These are phyloP conservation scores for Aldrovandia affinis DNA, from an alignment of 2,797 vertebrate genomes.

Conservation along the genomic window DNA sequence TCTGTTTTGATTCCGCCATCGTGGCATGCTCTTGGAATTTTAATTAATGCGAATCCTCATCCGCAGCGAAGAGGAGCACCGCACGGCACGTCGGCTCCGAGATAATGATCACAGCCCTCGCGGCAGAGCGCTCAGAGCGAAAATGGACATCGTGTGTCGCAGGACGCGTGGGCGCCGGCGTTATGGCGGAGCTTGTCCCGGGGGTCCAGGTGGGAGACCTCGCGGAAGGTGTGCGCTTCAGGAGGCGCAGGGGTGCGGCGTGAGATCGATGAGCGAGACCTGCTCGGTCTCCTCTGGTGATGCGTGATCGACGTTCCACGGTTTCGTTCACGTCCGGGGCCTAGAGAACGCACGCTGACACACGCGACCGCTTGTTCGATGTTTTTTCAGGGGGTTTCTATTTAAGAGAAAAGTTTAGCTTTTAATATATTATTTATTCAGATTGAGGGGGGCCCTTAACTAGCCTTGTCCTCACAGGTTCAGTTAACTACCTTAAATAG, in stretches of 20 bases:
- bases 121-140: constrained; percentile 36
- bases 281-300: neutral
- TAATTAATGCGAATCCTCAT: constrained; percentile 45
- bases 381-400: no score
- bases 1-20: constrained; percentile 40
- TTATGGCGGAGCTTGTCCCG: no score
- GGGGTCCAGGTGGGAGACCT: no score
- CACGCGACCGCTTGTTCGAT: no score
- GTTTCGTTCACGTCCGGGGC: no score
- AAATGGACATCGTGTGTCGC: constrained; percentile 30
- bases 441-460: neutral
- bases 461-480: neutral
- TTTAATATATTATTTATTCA: no score
- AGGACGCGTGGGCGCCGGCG: neutral
- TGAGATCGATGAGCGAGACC: neutral
- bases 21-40: constrained; percentile 45
- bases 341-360: no score
- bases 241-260: neutral
- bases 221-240: neutral
- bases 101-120: constrained; percentile 48
- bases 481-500: no score
- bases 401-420: no score
- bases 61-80: neutral
- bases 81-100: constrained; percentile 16
- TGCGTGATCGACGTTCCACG: no score